phyloP scores from a whole-genome alignment of 2,113 vertebrate genomes.

The Dipodomys stephensi region DNA sequence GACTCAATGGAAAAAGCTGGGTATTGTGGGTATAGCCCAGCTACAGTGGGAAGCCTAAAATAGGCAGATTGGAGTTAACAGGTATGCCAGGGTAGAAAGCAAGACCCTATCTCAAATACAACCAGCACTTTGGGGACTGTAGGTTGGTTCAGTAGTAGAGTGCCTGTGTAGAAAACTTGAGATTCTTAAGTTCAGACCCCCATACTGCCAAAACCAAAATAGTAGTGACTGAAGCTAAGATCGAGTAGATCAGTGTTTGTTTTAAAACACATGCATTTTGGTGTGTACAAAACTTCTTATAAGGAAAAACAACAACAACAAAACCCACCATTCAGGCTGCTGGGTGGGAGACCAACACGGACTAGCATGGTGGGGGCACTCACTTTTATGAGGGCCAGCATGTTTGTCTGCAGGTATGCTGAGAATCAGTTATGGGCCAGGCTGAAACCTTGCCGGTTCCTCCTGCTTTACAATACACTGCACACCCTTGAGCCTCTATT shows the following conservation, averaged over 20 bases:
- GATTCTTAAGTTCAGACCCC: no score
- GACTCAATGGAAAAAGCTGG: no score
- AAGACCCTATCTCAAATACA: no score
- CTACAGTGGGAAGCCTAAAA: no score
- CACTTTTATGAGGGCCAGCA: neutral
- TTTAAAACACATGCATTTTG: neutral
- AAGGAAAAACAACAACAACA: neutral
- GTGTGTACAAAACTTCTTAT: neutral
- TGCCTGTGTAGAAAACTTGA: no score
- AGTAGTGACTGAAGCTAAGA: neutral
- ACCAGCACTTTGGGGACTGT: no score
- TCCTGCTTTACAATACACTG: neutral
- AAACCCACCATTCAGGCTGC: neutral
- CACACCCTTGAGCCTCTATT: neutral
- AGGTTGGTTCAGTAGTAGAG: no score
- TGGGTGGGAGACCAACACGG: neutral
- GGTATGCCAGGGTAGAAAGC: no score
- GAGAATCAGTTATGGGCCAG: neutral
- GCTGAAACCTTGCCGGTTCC: neutral
- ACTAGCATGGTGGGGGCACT: neutral
- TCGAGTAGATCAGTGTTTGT: fast-evolving
- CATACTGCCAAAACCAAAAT: no score
- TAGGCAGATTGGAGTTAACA: no score
- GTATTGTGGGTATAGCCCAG: no score
- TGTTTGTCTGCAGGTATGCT: neutral